Evolutionary conservation across 2,888 invertebrate species (phyloP), one percentile per base, ranked within the genome.

Genomic region (Agriopis leucophaearia): DNA sequence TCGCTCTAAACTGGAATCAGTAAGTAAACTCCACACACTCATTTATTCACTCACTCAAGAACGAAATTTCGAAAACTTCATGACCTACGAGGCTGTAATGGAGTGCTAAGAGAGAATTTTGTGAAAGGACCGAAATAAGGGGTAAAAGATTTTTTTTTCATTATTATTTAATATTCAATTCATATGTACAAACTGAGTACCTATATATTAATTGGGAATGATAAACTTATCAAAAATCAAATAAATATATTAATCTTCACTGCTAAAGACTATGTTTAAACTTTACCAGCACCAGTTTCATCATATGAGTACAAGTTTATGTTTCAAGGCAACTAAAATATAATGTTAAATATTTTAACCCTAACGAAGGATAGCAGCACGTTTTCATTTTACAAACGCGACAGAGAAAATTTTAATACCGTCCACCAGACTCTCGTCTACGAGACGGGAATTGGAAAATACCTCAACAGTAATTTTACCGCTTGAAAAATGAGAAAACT

Each of bases 371-470:
- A 38, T 59, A 16, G 16, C 27, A 59, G 59, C 59, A 51, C 40
- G 48, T 48, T 59, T 50, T 59, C 59, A 59, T 50, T 59, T 50
- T 59, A 59, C 50, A 42, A 59, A 59, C 35, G 55, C 59, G 27
- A 60, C 54, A 47, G 42, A 52, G 38, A 50, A 55, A 55, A 60
- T 55, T 54, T 50, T 57, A 51, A 56, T 58, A 12, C 50, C 15
- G 42, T 38, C 38, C 36, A 13, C 18, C 50, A 12, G 56, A 18
- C 44, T 10, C 45, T 38, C 38, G 47, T 54, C 27, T 47, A 36
- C 15, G 36, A 48, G 59, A 35, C 59, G 16, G 35, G 55, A 40
- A 42, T 55, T 16, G 48, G 54, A 44, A 60, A 54, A 60, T 50
- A 16, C 45, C 10, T 45, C 45, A 35, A n/a, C 44, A 44, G 50